A percentile compares a stretch with the other conserved stretches of the same genome.
These are phyloP conservation scores for Steinernema hermaphroditum DNA, from an alignment of 2,888 invertebrate genomes.

Conservation along the genomic window DNA sequence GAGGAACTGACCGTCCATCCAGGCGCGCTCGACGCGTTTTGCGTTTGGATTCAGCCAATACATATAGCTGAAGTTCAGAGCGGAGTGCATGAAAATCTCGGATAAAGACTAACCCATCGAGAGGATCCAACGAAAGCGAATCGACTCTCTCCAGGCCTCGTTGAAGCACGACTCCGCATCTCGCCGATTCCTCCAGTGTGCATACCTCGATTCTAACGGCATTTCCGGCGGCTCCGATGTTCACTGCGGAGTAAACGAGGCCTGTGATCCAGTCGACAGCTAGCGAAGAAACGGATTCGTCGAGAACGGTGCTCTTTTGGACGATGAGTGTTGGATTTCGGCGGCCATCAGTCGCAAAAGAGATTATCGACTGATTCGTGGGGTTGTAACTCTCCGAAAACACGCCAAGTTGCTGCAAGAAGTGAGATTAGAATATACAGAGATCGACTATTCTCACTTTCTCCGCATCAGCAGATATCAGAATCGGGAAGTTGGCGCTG, in stretches of 20 bases:
- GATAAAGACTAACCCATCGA: conserved; percentile 51
- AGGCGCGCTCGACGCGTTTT: conserved; percentile 49
- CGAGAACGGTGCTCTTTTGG: conserved; percentile 32
- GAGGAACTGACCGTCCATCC: conserved; percentile 48
- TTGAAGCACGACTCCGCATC: conserved; percentile 34
- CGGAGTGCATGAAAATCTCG: too few relatives aligned
- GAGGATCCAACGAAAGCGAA: conserved; percentile 47
- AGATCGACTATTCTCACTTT: not conserved
- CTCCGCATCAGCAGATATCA: conserved; percentile 23
- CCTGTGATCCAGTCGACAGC: conserved; percentile 42
- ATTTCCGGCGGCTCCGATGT: conserved; percentile 35
- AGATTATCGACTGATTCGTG: conserved; percentile 35
- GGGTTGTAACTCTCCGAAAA: conserved; percentile 36
- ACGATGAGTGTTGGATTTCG: conserved; percentile 1
- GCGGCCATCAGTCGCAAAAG: conserved; percentile 23
- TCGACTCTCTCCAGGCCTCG: conserved; percentile 43
- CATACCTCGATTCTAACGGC: conserved; percentile 43
- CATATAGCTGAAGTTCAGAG: conserved; percentile 47
- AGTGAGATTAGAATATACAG: not conserved
- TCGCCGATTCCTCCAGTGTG: not conserved
- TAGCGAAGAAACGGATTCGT: conserved; percentile 43
- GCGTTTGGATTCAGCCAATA: conserved; percentile 47
- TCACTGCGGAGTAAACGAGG: conserved; percentile 47
- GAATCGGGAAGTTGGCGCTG: conserved; percentile 23
- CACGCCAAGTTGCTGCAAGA: conserved; percentile 35